Base-by-base conservation (phyloP, 2,797 vertebrate species). In the Eurystomus glaucurus region DNA sequence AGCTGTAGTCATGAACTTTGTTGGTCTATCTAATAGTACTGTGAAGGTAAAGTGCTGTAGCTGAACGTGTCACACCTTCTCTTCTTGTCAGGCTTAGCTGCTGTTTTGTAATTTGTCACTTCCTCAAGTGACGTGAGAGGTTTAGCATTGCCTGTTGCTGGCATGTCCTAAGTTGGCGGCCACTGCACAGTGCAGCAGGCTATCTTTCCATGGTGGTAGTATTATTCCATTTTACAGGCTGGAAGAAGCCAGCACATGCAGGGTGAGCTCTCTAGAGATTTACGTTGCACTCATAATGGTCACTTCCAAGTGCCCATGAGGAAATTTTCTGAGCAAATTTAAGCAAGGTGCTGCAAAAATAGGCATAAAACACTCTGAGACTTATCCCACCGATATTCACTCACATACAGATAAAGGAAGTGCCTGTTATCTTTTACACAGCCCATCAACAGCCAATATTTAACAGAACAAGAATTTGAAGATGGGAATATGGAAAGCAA, bases 41-140 rank as follows among this genome's bases (percentile, higher is more conserved):
- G 41, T 45, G 58, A 71, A 66, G 25, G n/a, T 28, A 33, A 65
- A 14, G 41, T 54, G 52, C 52, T 77, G 4, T 5, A 77, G 35
- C 22, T 22, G 52, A 48, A 14, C 11, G 12, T 33, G 20, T 31
- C 6, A 3, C 22, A 31, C 22, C 31, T 66, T 54, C 26, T 65
- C 58, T 35, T 22, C 45, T 64, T 29, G 26, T 26, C 64, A 60
- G 39, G 19, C 23, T 71, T 65, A 50, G 31, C 39, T 60, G 22
- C 26, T 52, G 21, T 10, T 76, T 54, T 81, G 43, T 52, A 12
- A 54, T 70, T 58, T 85, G 11, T 19, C 31, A 22, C 23, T 50
- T 52, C 19, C 18, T 48, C 19, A 31, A 26, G 23, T 17, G 55
- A 26, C 0, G 0, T 14, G 31, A 54, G 35, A 31, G 18, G 7